These are phyloP conservation scores for Chamaetylas fuelleborni DNA, from an alignment of 2,113 vertebrate genomes.

Conservation along the genomic window DNA sequence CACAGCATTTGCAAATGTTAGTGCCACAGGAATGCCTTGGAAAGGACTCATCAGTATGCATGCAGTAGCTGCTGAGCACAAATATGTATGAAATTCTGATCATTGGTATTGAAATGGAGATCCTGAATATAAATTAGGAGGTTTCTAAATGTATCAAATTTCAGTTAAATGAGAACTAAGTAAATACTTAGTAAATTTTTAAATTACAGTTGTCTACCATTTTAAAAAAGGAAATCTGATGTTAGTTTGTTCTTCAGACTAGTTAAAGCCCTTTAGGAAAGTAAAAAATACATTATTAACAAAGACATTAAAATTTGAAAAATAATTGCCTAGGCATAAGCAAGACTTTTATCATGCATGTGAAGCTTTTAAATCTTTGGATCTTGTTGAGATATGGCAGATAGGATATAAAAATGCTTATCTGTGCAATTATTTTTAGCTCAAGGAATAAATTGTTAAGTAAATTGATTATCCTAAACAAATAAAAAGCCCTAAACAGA, in stretches of 20 bases:
- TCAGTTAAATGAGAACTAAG: background rate
- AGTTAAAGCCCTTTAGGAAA: background rate
- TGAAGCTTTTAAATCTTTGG: conserved; percentile 34
- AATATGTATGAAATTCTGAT: conserved; percentile 61
- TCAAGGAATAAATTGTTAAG: conserved; percentile 10
- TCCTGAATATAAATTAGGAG: conserved; percentile 50
- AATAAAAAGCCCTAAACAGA: background rate
- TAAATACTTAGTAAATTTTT: background rate
- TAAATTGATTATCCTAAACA: background rate
- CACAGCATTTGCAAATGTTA: background rate
- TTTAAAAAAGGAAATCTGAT: conserved; percentile 1
- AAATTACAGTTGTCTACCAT: background rate
- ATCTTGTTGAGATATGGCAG: conserved; percentile 25
- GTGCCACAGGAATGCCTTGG: background rate
- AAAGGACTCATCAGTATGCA: conserved; percentile 47
- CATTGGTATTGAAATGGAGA: conserved; percentile 32
- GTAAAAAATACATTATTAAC: conserved; percentile 5
- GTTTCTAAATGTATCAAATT: background rate
- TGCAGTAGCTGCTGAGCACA: conserved; percentile 12
- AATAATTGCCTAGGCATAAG: conserved; percentile 40
- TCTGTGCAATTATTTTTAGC: background rate
- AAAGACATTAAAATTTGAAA: conserved; percentile 34
- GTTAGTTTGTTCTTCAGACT: background rate
- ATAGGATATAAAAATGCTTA: conserved; percentile 2
- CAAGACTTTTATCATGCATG: conserved; percentile 17